Conservation (phyloP, 2,797 vertebrate species). For the Syncerus caffer region DNA sequence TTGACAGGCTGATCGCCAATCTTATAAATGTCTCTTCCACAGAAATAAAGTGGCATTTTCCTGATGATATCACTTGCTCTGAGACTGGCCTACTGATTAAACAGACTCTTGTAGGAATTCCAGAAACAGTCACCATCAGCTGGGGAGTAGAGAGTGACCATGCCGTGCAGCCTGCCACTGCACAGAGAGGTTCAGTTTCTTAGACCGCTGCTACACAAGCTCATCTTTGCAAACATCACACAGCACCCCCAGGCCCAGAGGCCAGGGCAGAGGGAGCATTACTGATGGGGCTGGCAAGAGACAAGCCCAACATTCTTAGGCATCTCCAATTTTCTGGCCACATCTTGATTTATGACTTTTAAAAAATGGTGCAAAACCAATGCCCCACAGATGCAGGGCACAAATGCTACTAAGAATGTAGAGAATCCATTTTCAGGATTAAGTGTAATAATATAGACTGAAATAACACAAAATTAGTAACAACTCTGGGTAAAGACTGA, state of each 20-base stretch:
- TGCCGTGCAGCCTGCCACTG: neutral
- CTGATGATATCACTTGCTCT: neutral
- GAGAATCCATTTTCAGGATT: neutral
- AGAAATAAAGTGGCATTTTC: neutral
- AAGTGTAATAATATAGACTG: neutral
- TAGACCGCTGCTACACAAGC: neutral
- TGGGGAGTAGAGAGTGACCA: neutral
- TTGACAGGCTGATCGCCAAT: neutral
- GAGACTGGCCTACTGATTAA: neutral
- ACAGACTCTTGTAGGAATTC: neutral
- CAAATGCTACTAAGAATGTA: neutral
- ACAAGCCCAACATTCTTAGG: neutral
- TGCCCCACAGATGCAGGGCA: neutral
- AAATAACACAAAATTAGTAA: neutral
- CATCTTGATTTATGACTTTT: neutral
- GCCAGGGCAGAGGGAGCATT: neutral
- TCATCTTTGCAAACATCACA: neutral
- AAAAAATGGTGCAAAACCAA: neutral
- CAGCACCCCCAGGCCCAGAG: neutral
- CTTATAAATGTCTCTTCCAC: neutral
- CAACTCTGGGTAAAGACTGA: neutral
- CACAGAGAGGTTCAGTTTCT: neutral
- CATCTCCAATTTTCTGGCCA: conserved; percentile 4
- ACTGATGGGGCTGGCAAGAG: neutral
- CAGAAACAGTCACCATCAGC: neutral